Evolutionary conservation across 2,888 invertebrate genomes (phyloP), one percentile per base, ranked within the genome.

Genomic region (Ormyrus thymus): DNA sequence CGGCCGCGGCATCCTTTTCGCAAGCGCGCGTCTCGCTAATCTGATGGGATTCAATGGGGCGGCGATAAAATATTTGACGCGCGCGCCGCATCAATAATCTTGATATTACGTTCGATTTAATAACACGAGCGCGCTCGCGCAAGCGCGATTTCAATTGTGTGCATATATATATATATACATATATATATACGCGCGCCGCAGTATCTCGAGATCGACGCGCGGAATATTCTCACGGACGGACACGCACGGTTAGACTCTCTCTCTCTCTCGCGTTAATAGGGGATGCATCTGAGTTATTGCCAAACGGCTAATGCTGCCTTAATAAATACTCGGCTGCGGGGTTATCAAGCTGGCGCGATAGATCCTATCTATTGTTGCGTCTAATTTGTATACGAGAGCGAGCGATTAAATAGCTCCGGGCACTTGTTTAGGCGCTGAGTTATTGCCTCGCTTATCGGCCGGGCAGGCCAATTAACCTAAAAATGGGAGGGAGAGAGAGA

Each of bases 81-180:
- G 15, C 64, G 50, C 65, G 15, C 46, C 8, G 50, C 66, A 76
- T 75, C 71, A 59, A 74, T 80, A 77, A 74, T 80, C 80, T 77
- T 55, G 80, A 80, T 80, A 66, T 77, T 65, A 74, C 73, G 29
- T 68, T 77, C 61, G 77, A 74, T 80, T 77, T 80, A 80, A 80
- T 80, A 80, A 77, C 66, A 74, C 55, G 29, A 29, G 55, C 65
- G 68, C 61, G 58, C 61, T 29, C 48, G 45, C 55, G 43, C 69
- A 1, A 9, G 43, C 56, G 66, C 53, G 11, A 64, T 78, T 78
- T 78, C 73, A 74, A 78, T 73, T 78, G 56, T 78, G 51, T 68
- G 45, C 48, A 11, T 11, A 15, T 50, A 29, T 4, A 29, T 29
- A 29, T 29, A 29, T 29, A 29, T 29, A 29, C 2, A 29, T 29